Evolutionary conservation across 53 echinoderm and acorn worm genomes (phyloP).

Genomic region (Actinopyga echinites): DNA sequence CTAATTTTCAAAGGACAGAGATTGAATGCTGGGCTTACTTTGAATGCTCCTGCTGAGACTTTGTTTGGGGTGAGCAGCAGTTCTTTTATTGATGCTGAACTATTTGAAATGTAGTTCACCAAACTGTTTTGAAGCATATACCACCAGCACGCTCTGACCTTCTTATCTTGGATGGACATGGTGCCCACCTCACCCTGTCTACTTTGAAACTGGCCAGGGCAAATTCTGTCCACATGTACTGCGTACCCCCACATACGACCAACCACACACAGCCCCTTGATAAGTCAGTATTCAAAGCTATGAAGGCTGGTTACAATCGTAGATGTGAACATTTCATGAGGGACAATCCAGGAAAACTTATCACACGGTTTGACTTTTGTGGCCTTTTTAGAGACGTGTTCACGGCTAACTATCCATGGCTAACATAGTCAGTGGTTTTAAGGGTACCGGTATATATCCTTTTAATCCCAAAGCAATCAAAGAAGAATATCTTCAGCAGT

Average conservation of each 20-base stretch:
- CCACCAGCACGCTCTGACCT: constrained; percentile 45
- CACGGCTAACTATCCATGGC: too few species aligned
- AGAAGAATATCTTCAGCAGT: not conserved
- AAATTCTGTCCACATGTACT: constrained; percentile 56
- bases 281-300: constrained; percentile 47
- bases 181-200: constrained; percentile 43
- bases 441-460: not conserved
- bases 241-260: constrained; percentile 64
- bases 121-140: constrained; percentile 56
- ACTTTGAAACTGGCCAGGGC: constrained; percentile 36
- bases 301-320: constrained; percentile 52
- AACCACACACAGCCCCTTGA: constrained; percentile 69
- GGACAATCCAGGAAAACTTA: constrained; percentile 45
- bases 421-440: too few species aligned
- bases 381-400: constrained; percentile 45
- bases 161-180: constrained; percentile 58
- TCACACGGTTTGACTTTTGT: constrained; percentile 44
- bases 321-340: constrained; percentile 52
- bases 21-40: constrained; percentile 30
- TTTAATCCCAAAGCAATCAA: not conserved
- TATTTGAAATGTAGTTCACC: constrained; percentile 61
- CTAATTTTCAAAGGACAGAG: constrained; percentile 53
- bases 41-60: constrained; percentile 49
- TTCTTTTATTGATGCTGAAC: constrained; percentile 49
- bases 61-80: constrained; percentile 55